A percentile compares a stretch with the other conserved stretches of the same genome.
Conservation (phyloP, 2,113 vertebrate species). For the Cromileptes altivelis region DNA sequence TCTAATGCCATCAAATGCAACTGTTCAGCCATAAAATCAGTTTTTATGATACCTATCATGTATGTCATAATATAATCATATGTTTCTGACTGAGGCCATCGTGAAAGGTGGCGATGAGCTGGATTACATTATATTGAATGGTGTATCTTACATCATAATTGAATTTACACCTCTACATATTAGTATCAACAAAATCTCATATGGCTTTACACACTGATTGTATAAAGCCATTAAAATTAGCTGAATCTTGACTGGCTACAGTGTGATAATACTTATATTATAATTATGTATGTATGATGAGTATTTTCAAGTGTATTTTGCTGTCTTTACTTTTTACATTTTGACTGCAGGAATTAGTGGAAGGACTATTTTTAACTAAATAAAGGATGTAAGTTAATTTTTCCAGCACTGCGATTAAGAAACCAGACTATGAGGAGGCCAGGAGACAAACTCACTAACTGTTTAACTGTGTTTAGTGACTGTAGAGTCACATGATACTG, state of each 20-base stretch:
- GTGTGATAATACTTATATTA: neutral
- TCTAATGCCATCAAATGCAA: neutral
- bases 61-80: neutral
- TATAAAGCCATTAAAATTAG: neutral
- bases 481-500: conserved; percentile 16
- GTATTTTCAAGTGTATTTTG: neutral
- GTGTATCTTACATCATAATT: no score
- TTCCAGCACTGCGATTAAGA: neutral
- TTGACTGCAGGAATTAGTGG: no score
- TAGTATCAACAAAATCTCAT: neutral
- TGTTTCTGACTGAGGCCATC: neutral
- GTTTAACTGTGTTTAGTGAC: conserved; percentile 14
- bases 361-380: no score
- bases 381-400: no score
- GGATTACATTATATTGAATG: neutral
- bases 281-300: neutral
- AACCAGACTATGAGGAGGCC: neutral
- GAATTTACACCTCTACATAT: no score
- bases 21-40: neutral
- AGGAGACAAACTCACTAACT: neutral
- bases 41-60: neutral
- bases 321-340: no score
- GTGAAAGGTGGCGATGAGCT: neutral
- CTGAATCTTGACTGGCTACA: neutral
- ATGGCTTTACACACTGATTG: no score